Base-by-base conservation (phyloP, 2,113 vertebrate genomes). In the Eudorcas thomsonii region DNA sequence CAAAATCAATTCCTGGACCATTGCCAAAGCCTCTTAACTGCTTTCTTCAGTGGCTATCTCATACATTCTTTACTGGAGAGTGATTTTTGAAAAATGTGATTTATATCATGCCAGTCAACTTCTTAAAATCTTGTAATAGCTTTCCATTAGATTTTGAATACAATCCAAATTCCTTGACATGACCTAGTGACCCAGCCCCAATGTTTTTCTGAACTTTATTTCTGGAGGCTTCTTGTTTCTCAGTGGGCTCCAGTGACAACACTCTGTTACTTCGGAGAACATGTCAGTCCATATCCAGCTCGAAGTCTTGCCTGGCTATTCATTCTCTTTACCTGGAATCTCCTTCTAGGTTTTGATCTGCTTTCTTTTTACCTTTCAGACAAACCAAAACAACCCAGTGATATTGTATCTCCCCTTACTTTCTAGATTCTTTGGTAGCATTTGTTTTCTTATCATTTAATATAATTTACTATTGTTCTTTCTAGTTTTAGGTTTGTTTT, bases 71-170 rank as follows among this genome's bases (percentile, higher is more conserved):
- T 82, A 16, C 23, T 88, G 25, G 90, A 97, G 64, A 91, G 55
- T 89, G n/a, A 36, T 39, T 89, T 97, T 93, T 52, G 13, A 48
- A 67, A 94, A 92, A 94, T 54, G 71, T 88, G 87, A 94, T 90
- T 94, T 96, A 96, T 16, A 94, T 94, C 88, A 77, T 90, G 74
- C 90, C 9, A 33, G 30, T 88, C 90, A 96, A 55, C 60, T 87
- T 84, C 85, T 96, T 90, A 95, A 96, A 96, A 81, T 82, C n/a
- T 80, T 94, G 36, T 91, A 96, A 93, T 93, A 97, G 71, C 39
- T 97, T 96, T 92, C 83, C 88, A 96, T 92, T 95, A 96, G 26
- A 80, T 95, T 90, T 98, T 97, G 94, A 97, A 97, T 84, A 80
- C 43, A 80, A 57, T 90, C 87, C 95, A 97, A 94, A 67, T 55